These are phyloP conservation scores for Ceriagrion tenellum DNA, from an alignment of 2,888 invertebrate genomes.

Conservation along the genomic window DNA sequence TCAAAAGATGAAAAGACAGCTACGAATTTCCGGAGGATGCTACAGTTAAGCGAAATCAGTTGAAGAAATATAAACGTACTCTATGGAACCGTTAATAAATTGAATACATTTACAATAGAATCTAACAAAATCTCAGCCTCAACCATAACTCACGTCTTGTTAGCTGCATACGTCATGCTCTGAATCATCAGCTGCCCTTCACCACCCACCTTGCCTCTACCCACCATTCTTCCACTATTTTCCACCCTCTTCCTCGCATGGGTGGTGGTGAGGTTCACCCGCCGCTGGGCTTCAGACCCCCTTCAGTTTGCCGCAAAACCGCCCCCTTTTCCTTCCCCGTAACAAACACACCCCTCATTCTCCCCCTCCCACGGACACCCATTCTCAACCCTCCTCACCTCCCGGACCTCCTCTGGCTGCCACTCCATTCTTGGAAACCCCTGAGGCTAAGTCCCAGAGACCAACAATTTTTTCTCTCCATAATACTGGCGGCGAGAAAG, in stretches of 20 bases:
- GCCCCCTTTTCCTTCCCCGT: not conserved
- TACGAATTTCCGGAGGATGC: too few relatives aligned
- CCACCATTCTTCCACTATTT: too few relatives aligned
- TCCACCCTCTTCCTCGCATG: not conserved
- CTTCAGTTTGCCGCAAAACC: not conserved
- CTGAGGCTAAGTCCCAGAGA: constrained; percentile 22
- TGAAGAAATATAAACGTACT: too few relatives aligned
- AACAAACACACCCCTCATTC: not conserved
- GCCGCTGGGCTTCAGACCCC: not conserved
- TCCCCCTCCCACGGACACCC: not conserved
- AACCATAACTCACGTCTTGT: too few relatives aligned
- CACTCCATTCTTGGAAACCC: not conserved
- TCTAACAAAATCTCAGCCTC: too few relatives aligned
- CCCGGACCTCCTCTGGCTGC: not conserved
- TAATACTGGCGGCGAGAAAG: not conserved
- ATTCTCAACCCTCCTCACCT: not conserved
- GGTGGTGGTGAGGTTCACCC: not conserved
- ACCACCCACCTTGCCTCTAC: not conserved
- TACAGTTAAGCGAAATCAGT: too few relatives aligned
- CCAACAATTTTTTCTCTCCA: not conserved
- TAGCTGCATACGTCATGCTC: too few relatives aligned
- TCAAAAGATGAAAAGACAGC: too few relatives aligned
- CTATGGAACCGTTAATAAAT: too few relatives aligned
- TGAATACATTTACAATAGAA: too few relatives aligned
- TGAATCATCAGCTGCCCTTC: not conserved